These are phyloP conservation scores for Anguilla rostrata DNA, from an alignment of 2,113 vertebrate genomes.

Conservation along the genomic window DNA sequence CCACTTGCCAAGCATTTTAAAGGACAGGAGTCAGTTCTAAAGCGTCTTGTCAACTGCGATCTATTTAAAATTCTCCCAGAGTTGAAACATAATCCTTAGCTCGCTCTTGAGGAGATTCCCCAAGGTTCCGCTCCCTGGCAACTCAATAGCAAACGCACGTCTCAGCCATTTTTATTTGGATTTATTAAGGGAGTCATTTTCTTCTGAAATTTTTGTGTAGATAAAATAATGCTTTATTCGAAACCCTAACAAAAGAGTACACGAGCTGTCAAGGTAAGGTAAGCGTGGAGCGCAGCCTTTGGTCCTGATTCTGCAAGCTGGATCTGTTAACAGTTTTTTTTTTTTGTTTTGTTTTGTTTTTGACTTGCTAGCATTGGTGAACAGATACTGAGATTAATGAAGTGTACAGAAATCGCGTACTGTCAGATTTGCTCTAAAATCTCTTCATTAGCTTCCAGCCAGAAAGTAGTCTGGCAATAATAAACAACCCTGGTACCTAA, in stretches of 20 bases:
- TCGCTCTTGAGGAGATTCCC: conserved; percentile 12
- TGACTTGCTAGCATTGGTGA: neutral
- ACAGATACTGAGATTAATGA: neutral
- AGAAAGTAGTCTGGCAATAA: neutral
- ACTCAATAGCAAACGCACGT: neutral
- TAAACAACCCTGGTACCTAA: neutral
- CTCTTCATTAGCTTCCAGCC: neutral
- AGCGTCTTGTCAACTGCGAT: conserved; percentile 27
- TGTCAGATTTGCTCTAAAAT: neutral
- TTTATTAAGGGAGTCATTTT: neutral
- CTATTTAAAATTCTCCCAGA: conserved; percentile 24
- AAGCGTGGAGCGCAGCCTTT: neutral
- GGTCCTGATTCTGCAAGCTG: neutral
- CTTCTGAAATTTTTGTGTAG: neutral
- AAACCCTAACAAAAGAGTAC: no score
- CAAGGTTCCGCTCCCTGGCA: neutral
- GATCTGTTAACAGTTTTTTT: neutral
- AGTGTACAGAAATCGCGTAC: neutral
- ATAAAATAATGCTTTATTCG: neutral
- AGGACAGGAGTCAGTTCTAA: conserved; percentile 27
- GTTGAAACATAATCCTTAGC: conserved; percentile 16
- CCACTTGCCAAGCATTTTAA: conserved; percentile 38
- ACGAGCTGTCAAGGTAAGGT: neutral
- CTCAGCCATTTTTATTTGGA: neutral
- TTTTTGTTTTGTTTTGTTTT: neutral